Evolutionary conservation across 2,888 invertebrate genomes (phyloP).

Genomic region (Ormyrus thymus): DNA sequence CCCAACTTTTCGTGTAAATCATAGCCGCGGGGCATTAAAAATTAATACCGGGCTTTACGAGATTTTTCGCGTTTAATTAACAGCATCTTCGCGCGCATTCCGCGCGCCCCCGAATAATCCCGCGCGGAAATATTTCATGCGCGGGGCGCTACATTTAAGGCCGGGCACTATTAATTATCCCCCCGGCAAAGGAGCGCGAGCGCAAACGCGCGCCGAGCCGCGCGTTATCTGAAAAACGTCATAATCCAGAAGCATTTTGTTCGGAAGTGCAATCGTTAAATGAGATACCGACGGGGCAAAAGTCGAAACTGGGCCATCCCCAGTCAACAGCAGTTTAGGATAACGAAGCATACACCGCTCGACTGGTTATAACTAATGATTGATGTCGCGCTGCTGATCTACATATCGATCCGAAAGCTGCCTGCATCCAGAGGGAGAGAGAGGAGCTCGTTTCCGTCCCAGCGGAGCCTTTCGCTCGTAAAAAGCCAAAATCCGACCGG

Average conservation of each 20-base stretch:
- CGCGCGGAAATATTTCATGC: too few relatives aligned
- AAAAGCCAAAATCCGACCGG: conserved; percentile 14
- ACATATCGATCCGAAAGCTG: conserved; percentile 40
- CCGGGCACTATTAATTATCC: too few relatives aligned
- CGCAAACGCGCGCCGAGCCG: too few relatives aligned
- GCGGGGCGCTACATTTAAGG: too few relatives aligned
- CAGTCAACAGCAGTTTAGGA: conserved; percentile 54
- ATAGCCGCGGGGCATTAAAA: too few relatives aligned
- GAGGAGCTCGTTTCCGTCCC: conserved; percentile 23
- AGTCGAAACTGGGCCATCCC: conserved; percentile 49
- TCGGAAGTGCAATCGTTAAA: conserved; percentile 32
- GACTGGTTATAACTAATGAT: conserved; percentile 55
- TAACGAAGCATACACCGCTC: conserved; percentile 44
- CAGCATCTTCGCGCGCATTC: too few relatives aligned
- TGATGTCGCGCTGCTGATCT: conserved; percentile 49
- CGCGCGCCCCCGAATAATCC: too few relatives aligned
- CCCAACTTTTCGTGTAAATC: too few relatives aligned
- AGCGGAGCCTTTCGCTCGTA: conserved; percentile 3
- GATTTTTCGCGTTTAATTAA: too few relatives aligned
- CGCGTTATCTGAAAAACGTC: too few relatives aligned
- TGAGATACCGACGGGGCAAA: conserved; percentile 25
- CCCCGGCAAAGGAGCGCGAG: too few relatives aligned
- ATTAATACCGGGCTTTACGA: too few relatives aligned
- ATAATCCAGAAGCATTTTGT: neutral
- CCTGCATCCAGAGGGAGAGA: neutral